phyloP scores from a whole-genome alignment of 2,888 invertebrate species.

The Mellilla xanthometata region DNA sequence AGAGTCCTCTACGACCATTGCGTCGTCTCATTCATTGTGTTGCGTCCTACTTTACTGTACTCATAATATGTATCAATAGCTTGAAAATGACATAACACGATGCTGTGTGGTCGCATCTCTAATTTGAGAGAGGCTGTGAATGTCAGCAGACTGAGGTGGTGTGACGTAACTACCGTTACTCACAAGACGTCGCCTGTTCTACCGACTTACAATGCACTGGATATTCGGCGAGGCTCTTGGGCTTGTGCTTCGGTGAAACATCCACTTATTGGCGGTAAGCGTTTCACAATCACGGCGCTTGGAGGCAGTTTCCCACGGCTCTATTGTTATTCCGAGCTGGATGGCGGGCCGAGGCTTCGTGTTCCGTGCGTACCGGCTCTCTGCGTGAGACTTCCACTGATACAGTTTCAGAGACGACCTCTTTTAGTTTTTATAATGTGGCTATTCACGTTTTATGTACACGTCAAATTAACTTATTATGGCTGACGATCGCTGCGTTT shows the following conservation, averaged over 20 bases:
- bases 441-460: neutral
- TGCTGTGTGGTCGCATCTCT: slow-evolving; percentile 38
- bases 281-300: slow-evolving; percentile 67
- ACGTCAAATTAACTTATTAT: too few relatives aligned
- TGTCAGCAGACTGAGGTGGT: slow-evolving; percentile 42
- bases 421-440: slow-evolving; percentile 11
- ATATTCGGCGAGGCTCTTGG: slow-evolving; percentile 33
- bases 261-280: slow-evolving; percentile 48
- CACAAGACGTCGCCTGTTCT: slow-evolving; percentile 57
- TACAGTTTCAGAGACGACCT: slow-evolving; percentile 52
- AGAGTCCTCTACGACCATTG: slow-evolving; percentile 6
- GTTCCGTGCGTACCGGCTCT: slow-evolving; percentile 50
- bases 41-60: slow-evolving; percentile 19
- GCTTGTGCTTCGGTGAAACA: slow-evolving; percentile 40
- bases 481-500: too few relatives aligned
- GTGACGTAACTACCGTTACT: slow-evolving; percentile 66
- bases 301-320: slow-evolving; percentile 68
- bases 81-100: slow-evolving; percentile 40
- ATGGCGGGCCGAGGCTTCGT: slow-evolving; percentile 56
- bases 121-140: slow-evolving; percentile 45
- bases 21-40: slow-evolving; percentile 15
- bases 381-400: slow-evolving; percentile 47
- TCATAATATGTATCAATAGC: slow-evolving; percentile 28
- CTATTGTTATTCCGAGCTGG: slow-evolving; percentile 70
- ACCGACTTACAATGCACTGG: slow-evolving; percentile 40